Evolutionary conservation across 1,140 invertebrate species (phyloP), one percentile per base, ranked within the genome.

Genomic region (Polyergus mexicanus): DNA sequence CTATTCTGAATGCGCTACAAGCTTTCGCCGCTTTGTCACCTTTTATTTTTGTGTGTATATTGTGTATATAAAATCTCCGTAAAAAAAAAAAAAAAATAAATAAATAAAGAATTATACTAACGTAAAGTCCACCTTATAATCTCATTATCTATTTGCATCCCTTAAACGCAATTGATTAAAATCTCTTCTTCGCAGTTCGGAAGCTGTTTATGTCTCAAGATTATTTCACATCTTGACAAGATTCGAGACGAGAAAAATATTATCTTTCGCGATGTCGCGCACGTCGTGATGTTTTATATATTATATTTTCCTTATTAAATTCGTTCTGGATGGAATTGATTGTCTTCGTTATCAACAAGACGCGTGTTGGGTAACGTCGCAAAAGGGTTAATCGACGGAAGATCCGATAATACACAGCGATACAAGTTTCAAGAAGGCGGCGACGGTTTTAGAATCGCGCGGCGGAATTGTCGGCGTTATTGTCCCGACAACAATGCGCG

Each of bases 401-500:
- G 58, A 35, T 6, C 2, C 35, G 32, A 32, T 58, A n/a, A 63
- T 47, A 54, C 68, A 85, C 13, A 32, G 32, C 76, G 75, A 75
- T 84, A 83, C 54, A 83, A 86, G 75, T 88, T 89, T 88, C 11
- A 28, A 51, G 76, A 74, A 86, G 8, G 44, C 65, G 47, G 38
- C 22, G 38, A 56, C 51, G 41, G 71, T 25, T 86, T 90, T 89
- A 83, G 81, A 89, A 87, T n/a, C n/a, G 51, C 87, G 65, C 56
- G 78, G 54, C 22, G 19, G 74, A 83, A 85, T 88, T 41, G 77
- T 85, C 78, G 75, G 63, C 75, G 68, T 90, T 88, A 92, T 92
- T 91, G 91, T 92, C 80, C 62, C 78, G 74, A 65, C 80, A 89
- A 92, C 90, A 93, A 92, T 92, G 85, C 86, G 65, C 69, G 69